Conservation (phyloP, 2,888 invertebrate species). For the Octodonta nipae region DNA sequence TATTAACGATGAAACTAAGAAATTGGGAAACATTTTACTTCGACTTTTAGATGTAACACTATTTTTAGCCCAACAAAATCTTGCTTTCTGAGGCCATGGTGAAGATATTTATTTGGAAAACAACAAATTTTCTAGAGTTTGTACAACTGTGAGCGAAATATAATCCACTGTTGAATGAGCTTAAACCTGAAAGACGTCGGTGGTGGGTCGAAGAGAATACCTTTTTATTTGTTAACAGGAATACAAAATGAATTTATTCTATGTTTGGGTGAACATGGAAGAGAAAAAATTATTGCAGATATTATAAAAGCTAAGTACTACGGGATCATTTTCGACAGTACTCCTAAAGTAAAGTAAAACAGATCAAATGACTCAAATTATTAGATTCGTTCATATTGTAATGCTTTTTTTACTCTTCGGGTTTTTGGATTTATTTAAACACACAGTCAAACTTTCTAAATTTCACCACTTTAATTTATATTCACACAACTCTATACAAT, state of each 20-base stretch:
- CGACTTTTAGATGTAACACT: constrained; percentile 1
- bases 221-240: background rate
- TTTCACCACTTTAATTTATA: no score
- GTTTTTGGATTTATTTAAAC: no score
- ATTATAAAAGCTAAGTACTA: background rate
- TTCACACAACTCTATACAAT: no score
- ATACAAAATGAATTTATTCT: constrained; percentile 1
- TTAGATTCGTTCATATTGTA: background rate
- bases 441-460: no score
- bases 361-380: background rate
- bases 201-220: constrained; percentile 1
- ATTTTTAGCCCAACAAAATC: constrained; percentile 1
- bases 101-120: background rate
- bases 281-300: background rate
- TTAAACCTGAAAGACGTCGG: background rate
- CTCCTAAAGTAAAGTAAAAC: background rate
- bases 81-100: background rate
- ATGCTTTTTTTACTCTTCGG: no score
- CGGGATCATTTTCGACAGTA: background rate
- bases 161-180: background rate
- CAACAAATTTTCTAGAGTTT: background rate
- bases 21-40: background rate
- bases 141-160: constrained; percentile 1
- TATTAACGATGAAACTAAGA: background rate
- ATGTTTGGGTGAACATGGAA: background rate